Base-by-base conservation (phyloP, 1,140 invertebrate species). In the Aricia agestis region DNA sequence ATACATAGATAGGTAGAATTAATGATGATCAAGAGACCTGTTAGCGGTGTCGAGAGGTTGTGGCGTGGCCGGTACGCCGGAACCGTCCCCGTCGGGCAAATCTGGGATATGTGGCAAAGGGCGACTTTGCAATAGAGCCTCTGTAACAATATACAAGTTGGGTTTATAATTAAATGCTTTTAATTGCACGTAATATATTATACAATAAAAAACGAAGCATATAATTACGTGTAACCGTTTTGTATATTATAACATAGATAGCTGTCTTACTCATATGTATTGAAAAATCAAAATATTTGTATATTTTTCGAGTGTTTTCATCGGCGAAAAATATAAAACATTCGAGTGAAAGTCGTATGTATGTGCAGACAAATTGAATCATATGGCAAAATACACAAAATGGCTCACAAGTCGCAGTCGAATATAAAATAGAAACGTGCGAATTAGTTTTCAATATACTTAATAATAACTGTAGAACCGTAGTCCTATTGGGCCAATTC, bases 31-130 rank as follows among this genome's bases (percentile, higher is more conserved):
- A 45, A 18, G 59, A 72, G 72, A 89, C 89, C 89, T 91, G 79
- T 89, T 91, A 65, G 91, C 91, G 7, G 84, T 80, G 74, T 92
- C 91, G 66, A 91, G 82, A 13, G 88, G 85, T 84, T 83, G 91
- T 79, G 74, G 92, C 81, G 90, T 87, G 15, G 85, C 83, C 6
- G 89, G 83, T 63, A 85, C 79, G 72, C 82, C 74, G 92, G 93
- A 73, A 32, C 80, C 82, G 83, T 95, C 94, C 7, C 92, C 95
- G 91, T 92, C 95, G 86, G 93, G 95, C 92, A 92, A 93, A 92
- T 91, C 96, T 78, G 97, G 97, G 88, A 97, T 97, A 91, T 98
- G 97, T 78, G 97, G 97, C 86, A 98, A 92, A 72, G 97, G 97
- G 84, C 97, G 94, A 83, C 96, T 97, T 92, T 98, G 97, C 75